Conservation (phyloP, 37 sponge, comb jelly and placozoan genomes). For the Ephydatia muelleri region DNA sequence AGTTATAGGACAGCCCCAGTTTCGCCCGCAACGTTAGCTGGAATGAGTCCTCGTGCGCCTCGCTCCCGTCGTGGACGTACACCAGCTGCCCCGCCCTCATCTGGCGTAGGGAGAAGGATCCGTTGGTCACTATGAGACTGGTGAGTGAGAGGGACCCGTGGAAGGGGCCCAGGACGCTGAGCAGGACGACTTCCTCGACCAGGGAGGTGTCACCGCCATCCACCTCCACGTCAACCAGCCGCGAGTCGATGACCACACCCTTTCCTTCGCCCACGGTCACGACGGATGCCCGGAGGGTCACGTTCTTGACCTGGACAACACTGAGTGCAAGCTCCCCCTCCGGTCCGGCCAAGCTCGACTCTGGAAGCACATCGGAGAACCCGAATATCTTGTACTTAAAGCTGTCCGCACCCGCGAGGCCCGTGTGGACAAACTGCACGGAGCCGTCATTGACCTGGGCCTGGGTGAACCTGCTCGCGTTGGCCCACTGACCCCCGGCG, state of each 20-base stretch:
- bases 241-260: too few relatives aligned
- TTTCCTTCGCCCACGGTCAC: too few relatives aligned
- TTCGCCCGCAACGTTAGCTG: constrained; percentile 20
- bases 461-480: constrained; percentile 20
- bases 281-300: too few relatives aligned
- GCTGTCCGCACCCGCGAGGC: too few relatives aligned
- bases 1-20: constrained; percentile 11
- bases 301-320: too few relatives aligned
- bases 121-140: background rate
- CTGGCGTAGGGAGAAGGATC: constrained; percentile 38
- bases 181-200: too few relatives aligned
- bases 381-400: too few relatives aligned
- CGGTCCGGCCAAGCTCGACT: too few relatives aligned
- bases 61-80: constrained; percentile 42
- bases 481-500: background rate
- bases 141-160: background rate
- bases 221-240: too few relatives aligned
- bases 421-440: constrained; percentile 50
- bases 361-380: too few relatives aligned
- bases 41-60: constrained; percentile 35
- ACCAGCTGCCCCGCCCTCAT: constrained; percentile 5
- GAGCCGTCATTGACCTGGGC: background rate
- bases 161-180: background rate
- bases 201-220: too few relatives aligned
- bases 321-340: too few relatives aligned